Evolutionary conservation across 2,113 vertebrate species (phyloP), one percentile per base, ranked within the genome.

Genomic region (Aphyosemion australe): DNA sequence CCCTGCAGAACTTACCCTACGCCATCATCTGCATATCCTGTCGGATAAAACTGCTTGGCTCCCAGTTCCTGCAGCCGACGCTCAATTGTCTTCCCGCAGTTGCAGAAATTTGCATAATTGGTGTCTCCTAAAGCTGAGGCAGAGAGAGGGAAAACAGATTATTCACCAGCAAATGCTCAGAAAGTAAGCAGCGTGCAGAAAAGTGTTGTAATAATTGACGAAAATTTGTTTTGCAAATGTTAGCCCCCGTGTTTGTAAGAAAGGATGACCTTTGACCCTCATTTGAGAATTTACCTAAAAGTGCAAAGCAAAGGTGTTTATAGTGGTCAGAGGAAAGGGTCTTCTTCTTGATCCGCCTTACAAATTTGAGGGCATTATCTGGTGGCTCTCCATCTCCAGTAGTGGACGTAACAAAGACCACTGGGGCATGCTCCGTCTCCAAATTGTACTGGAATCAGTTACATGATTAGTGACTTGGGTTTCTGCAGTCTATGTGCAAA

Each of bases 41-140:
- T 94, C 26, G 87, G 80, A 49, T 94, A 98, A 85, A 99, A 99
- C 63, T 76, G 95, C 55, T 79, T 92, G 42, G 94, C 96, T 61
- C 97, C 95, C 1, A 99, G 95, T 80, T 96, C 93, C 55, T 94
- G 92, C 26, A 99, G 91, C 32, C 92, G 89, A 34, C 58, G 72
- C 57, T 99, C 97, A 66, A 99, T 94, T 14, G 92, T 91, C 84
- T 95, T 98, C n/a, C 96, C 97, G n/a, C 96, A 95, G n/a, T 99
- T 98, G 84, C 97, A 99, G 81, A 99, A 99, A 87, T 94, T 93
- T 0, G 92, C 91, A 84, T 98, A 99, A 65, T 98, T 98, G 16
- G 97, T 96, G 80, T 99, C 95, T 66, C 97, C 97, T 75, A 99
- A 93, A 82, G 94, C 97, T 99, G 72, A 6, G 80, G 47, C 39